A percentile compares a stretch with the other conserved stretches of the same genome.
phyloP scores from a whole-genome alignment of 1,140 invertebrate species.

The Drosophila dunni region DNA sequence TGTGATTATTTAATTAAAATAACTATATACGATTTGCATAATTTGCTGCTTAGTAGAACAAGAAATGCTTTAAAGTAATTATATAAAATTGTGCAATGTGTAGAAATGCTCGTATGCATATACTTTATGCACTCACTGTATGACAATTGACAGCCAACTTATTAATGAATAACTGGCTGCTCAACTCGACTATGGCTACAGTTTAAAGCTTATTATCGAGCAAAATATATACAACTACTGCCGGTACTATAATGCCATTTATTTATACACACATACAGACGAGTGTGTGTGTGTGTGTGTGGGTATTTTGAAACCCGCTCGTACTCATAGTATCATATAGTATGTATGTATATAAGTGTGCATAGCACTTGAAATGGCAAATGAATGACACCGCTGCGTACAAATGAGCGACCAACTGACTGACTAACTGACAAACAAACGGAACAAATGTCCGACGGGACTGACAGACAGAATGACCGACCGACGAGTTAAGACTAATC shows the following conservation, averaged over 20 bases:
- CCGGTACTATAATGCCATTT: slow-evolving; percentile 54
- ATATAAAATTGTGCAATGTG: slow-evolving; percentile 22
- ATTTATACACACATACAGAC: slow-evolving; percentile 10
- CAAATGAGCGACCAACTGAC: slow-evolving; percentile 51
- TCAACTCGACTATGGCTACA: slow-evolving; percentile 56
- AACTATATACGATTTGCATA: slow-evolving; percentile 49
- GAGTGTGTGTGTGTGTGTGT: slow-evolving; percentile 10
- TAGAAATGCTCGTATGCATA: slow-evolving; percentile 22
- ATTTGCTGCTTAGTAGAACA: slow-evolving; percentile 18
- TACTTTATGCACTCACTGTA: slow-evolving; percentile 60
- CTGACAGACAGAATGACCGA: slow-evolving; percentile 33
- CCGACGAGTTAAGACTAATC: slow-evolving; percentile 78
- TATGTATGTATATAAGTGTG: slow-evolving; percentile 49
- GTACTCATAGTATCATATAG: slow-evolving; percentile 17
- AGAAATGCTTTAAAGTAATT: slow-evolving; percentile 41
- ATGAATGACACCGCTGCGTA: slow-evolving; percentile 77
- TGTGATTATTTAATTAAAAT: slow-evolving; percentile 11
- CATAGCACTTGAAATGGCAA: slow-evolving; percentile 80
- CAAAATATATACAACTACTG: slow-evolving; percentile 57
- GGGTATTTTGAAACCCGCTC: slow-evolving; percentile 34
- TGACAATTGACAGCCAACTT: slow-evolving; percentile 74
- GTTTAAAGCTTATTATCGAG: slow-evolving; percentile 72
- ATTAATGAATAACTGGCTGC: slow-evolving; percentile 73
- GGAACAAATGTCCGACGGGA: slow-evolving; percentile 27
- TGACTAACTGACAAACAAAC: slow-evolving; percentile 41